phyloP scores from a whole-genome alignment of 2,888 invertebrate genomes.

The Cyaniris semiargus region DNA sequence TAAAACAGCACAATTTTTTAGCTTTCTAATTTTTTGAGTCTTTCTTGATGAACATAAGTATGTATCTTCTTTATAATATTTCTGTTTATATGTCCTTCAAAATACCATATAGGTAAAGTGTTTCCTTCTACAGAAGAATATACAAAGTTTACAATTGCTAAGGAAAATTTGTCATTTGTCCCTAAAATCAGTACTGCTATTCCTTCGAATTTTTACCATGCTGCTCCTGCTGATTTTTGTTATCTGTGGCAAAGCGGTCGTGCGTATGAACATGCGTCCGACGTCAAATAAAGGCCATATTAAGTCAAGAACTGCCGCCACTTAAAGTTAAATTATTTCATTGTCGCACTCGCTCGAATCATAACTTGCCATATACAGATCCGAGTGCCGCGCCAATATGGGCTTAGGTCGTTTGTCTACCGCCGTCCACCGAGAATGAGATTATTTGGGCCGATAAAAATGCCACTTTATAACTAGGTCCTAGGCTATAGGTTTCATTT shows the following conservation, averaged over 20 bases:
- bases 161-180: neutral
- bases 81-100: too few relatives aligned
- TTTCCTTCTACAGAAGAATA: too few relatives aligned
- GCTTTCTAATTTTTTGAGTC: neutral
- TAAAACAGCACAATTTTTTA: neutral
- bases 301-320: slow-evolving; percentile 51
- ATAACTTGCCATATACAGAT: slow-evolving; percentile 43
- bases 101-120: too few relatives aligned
- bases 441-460: neutral
- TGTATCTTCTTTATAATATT: too few relatives aligned
- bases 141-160: too few relatives aligned
- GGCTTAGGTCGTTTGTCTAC: slow-evolving; percentile 37
- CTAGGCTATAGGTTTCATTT: neutral
- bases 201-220: too few relatives aligned
- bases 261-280: slow-evolving; percentile 12
- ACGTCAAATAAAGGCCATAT: slow-evolving; percentile 57
- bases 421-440: neutral
- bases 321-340: slow-evolving; percentile 49
- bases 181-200: neutral
- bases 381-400: slow-evolving; percentile 43
- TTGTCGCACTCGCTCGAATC: slow-evolving; percentile 40
- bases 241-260: neutral
- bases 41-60: too few relatives aligned
- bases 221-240: neutral
- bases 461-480: neutral